A percentile compares a stretch with the other conserved stretches of the same genome.
These are phyloP conservation scores for Coecobrya sp. DNA, from an alignment of 2,888 invertebrate genomes.

Conservation along the genomic window DNA sequence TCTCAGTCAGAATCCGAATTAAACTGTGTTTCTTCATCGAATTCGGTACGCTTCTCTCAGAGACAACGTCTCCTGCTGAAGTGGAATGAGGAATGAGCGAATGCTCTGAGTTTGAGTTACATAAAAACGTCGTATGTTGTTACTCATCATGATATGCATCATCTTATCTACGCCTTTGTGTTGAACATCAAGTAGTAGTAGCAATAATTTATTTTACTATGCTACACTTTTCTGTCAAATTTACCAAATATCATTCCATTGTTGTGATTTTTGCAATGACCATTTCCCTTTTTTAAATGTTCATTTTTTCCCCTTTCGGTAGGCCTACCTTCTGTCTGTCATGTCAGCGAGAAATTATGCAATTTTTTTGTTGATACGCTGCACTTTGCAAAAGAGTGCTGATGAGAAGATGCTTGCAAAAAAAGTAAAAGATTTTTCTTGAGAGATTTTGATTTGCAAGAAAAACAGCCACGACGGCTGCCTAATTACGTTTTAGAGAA, in stretches of 20 bases:
- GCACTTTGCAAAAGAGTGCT: background rate
- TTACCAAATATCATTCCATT: background rate
- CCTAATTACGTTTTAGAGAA: background rate
- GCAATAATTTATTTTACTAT: background rate
- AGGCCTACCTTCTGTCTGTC: background rate
- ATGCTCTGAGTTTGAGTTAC: background rate
- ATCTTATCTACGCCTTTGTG: no score
- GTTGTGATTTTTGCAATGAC: background rate
- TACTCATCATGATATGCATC: no score
- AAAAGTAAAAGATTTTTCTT: background rate
- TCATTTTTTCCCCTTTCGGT: no score
- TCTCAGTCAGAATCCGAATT: slow-evolving; percentile 26
- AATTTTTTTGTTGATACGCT: background rate
- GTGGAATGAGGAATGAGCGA: background rate
- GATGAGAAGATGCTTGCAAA: background rate
- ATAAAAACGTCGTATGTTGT: background rate
- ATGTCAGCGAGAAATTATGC: background rate
- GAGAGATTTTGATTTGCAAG: background rate
- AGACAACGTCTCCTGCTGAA: background rate
- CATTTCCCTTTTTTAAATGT: background rate
- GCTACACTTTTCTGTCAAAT: background rate
- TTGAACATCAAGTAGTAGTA: no score
- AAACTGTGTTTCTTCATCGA: slow-evolving; percentile 13
- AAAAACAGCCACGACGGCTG: background rate
- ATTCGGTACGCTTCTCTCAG: slow-evolving; percentile 18